Base-by-base conservation (phyloP, 2,113 vertebrate genomes). In the Corythaixoides concolor region DNA sequence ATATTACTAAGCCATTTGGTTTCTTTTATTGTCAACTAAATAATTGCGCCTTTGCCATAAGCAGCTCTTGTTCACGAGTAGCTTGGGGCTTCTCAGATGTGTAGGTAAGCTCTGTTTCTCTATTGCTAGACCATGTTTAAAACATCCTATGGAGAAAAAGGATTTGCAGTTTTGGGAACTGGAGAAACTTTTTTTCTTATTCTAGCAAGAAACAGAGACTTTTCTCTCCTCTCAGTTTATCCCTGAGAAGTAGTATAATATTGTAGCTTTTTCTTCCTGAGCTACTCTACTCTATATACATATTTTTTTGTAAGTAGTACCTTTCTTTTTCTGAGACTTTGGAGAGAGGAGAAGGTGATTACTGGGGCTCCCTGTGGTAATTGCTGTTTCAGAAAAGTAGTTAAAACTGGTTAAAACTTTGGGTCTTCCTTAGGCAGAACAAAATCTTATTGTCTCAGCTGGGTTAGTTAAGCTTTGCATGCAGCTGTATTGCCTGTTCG, bases 201-300 rank as follows among this genome's bases (percentile, higher is more conserved):
- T 67, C 3, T 17, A 33, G 19, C 23, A 70, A 87, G 23, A 58
- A 66, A 20, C 8, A 59, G 27, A 64, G 35, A 7, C 0, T 33
- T 53, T 45, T 69, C 37, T 75, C 18, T 49, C 2, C 7, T 12
- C 11, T 64, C 2, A 11, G 22, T 47, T 80, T 68, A 52, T n/a
- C 30, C 9, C 19, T 49, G 13, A 63, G 20, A 75, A 63, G 3
- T 24, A 37, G 6, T 9, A 3, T 24, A 37, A 5, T 9, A 20
- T 12, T 45, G 11, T 9, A 78, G 6, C 6, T 43, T 52, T 72
- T 67, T 75, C n/a, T 85, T 73, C 7, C 33, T 45, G 22, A 52
- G 27, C 5, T 1, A 2, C 6, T 59, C 11, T 73, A n/a, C 1
- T 4, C 3, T 39, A 1, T 7, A 6, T 49, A 8, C 0, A 0